phyloP scores from a whole-genome alignment of 2,888 invertebrate species.

The Amorpha juglandis region DNA sequence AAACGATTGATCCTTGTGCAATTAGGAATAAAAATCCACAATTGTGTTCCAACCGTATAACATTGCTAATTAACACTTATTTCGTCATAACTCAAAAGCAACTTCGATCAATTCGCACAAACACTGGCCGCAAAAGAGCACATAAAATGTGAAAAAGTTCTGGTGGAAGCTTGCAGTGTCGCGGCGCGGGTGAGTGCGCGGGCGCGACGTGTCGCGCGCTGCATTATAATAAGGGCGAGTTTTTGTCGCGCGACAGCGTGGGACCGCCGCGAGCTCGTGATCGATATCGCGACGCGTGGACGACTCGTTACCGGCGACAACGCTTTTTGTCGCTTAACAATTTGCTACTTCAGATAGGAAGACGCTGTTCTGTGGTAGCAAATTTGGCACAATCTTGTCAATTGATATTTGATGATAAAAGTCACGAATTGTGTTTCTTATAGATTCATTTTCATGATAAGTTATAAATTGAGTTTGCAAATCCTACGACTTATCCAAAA shows the following conservation, averaged over 20 bases:
- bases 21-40: too few species aligned
- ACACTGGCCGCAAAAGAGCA: not conserved
- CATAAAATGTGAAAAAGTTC: conserved; percentile 18
- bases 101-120: too few species aligned
- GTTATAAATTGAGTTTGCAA: too few species aligned
- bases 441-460: too few species aligned
- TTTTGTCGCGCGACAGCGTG: conserved; percentile 77
- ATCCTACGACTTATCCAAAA: too few species aligned
- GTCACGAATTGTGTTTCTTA: too few species aligned
- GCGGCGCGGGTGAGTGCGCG: conserved; percentile 38
- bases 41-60: too few species aligned
- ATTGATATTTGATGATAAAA: too few species aligned
- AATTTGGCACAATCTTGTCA: not conserved
- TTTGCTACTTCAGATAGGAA: conserved; percentile 22
- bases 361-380: not conserved
- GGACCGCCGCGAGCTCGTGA: conserved; percentile 58
- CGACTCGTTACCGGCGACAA: conserved; percentile 17
- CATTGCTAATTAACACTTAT: too few species aligned
- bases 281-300: conserved; percentile 41
- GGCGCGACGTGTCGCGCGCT: conserved; percentile 64
- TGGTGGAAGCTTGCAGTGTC: conserved; percentile 49
- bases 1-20: too few species aligned
- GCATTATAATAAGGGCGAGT: conserved; percentile 73
- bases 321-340: conserved; percentile 17
- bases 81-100: too few species aligned